Evolutionary conservation across 2,888 invertebrate genomes (phyloP).

Genomic region (Uloborus plumipes): DNA sequence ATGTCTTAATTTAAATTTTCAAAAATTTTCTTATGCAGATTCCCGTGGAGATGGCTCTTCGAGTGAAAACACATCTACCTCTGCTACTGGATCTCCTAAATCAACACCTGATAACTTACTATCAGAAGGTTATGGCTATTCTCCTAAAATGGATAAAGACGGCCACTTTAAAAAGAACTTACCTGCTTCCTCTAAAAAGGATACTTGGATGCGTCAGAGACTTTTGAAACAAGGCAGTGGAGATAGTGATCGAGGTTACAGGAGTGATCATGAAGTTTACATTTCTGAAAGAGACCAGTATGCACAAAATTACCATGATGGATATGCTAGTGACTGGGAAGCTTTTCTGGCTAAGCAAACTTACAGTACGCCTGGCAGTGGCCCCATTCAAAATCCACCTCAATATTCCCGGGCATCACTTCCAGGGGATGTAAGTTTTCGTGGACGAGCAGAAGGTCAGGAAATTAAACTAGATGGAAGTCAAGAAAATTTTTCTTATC

Average conservation of each 20-base stretch:
- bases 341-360: conserved; percentile 57
- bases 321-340: conserved; percentile 65
- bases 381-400: conserved; percentile 12
- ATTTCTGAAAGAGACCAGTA: conserved; percentile 54
- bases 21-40: conserved; percentile 23
- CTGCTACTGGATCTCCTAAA: conserved; percentile 54
- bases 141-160: conserved; percentile 44
- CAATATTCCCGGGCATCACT: conserved; percentile 35
- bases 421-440: conserved; percentile 37
- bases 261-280: conserved; percentile 64
- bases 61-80: conserved; percentile 58
- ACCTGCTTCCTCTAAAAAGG: conserved; percentile 31
- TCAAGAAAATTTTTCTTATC: conserved; percentile 24
- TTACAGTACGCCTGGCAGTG: conserved; percentile 8
- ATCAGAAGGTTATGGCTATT: conserved; percentile 18
- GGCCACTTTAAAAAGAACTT: conserved; percentile 52
- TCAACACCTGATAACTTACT: conserved; percentile 35
- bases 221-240: conserved; percentile 53
- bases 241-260: conserved; percentile 63
- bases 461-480: conserved; percentile 45
- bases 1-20: background rate
- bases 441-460: conserved; percentile 60
- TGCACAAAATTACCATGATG: conserved; percentile 49
- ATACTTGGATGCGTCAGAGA: conserved; percentile 56
- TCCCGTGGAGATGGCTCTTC: conserved; percentile 62